Evolutionary conservation across 2,113 vertebrate species (phyloP).

Genomic region (Isichthys henryi): DNA sequence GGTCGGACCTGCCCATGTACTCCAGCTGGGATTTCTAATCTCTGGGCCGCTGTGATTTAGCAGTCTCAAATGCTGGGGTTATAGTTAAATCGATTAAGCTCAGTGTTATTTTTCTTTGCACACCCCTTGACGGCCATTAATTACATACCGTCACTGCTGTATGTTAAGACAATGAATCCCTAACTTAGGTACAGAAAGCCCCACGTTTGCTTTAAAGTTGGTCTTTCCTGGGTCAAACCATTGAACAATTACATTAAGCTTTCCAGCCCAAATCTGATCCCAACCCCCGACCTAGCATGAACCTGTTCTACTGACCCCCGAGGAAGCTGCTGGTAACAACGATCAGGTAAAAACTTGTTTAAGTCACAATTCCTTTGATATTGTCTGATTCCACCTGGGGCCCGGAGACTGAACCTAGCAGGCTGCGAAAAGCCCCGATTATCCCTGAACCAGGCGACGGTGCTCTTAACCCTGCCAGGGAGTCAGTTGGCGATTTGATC

Average conservation of each 20-base stretch:
- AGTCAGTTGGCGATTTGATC: conserved; percentile 49
- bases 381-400: not conserved
- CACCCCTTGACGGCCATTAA: not conserved
- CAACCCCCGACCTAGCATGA: conserved; percentile 31
- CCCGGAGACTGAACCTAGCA: conserved; percentile 1
- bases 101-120: not conserved
- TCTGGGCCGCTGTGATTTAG: not conserved
- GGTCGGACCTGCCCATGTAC: not conserved
- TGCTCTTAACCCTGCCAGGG: conserved; percentile 45
- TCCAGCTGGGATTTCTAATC: not conserved
- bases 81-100: not conserved
- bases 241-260: conserved; percentile 13
- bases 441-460: conserved; percentile 37
- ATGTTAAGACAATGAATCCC: conserved; percentile 25
- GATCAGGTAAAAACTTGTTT: conserved; percentile 32
- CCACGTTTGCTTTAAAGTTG: conserved; percentile 23
- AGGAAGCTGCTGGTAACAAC: conserved; percentile 40
- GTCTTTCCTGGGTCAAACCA: conserved; percentile 20
- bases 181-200: conserved; percentile 27
- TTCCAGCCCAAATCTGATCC: conserved; percentile 32
- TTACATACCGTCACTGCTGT: conserved; percentile 11
- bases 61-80: not conserved
- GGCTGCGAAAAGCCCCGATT: conserved; percentile 31
- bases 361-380: conserved; percentile 21
- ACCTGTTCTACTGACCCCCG: conserved; percentile 38